phyloP scores from a whole-genome alignment of 2,888 invertebrate genomes.

The Mycalesis mineus region DNA sequence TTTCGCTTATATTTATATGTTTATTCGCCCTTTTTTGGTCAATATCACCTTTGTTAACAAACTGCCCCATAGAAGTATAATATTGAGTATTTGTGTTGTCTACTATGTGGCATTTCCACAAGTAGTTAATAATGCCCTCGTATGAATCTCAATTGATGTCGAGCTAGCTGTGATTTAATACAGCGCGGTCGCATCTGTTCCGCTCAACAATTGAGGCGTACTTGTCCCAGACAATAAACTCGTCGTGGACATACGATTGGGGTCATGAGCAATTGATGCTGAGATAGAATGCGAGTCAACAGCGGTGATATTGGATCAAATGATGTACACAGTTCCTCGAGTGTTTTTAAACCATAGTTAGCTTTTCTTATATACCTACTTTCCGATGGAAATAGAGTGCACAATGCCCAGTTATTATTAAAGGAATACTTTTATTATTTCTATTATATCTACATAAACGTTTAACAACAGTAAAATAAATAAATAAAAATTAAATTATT shows the following conservation, averaged over 20 bases:
- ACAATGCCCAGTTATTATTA: no score
- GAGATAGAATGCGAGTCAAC: conserved; percentile 24
- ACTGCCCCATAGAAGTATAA: no score
- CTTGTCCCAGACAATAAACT: conserved; percentile 40
- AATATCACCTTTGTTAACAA: not conserved
- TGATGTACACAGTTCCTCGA: not conserved
- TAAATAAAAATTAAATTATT: no score
- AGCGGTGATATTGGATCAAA: not conserved
- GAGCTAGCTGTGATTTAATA: conserved; percentile 21
- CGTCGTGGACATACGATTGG: conserved; percentile 35
- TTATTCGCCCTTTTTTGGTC: no score
- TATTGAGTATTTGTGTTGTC: no score
- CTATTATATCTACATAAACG: no score
- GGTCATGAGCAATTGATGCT: conserved; percentile 42
- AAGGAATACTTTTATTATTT: no score
- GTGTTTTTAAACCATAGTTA: no score
- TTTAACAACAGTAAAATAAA: no score
- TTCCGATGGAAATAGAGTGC: no score
- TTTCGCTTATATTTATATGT: no score
- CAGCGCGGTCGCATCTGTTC: conserved; percentile 11
- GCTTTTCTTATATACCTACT: no score
- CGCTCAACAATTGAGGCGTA: conserved; percentile 20
- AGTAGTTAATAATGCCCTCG: not conserved
- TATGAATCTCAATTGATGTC: conserved; percentile 17
- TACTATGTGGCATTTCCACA: not conserved